Base-by-base conservation (phyloP, 2,888 invertebrate species). In the Philereme vetulata region DNA sequence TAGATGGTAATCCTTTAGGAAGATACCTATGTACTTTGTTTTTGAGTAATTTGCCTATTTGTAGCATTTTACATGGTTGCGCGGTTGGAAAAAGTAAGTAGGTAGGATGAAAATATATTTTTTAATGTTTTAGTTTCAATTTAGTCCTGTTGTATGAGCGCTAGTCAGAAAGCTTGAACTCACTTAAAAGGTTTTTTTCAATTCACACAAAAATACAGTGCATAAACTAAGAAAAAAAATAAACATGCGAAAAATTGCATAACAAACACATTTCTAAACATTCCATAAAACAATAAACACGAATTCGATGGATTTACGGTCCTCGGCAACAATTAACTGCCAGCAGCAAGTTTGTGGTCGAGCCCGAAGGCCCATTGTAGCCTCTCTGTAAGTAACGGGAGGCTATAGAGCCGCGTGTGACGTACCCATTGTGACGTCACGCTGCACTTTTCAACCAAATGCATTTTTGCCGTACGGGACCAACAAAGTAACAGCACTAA, bases 281-380 rank as follows among this genome's bases (percentile, higher is more conserved):
- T 46, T 34, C 42, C 36, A 9, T 45, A 33, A 51, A 56, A 55
- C 48, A 55, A 55, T 46, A 42, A 51, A 58, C 10, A 38, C 5
- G 36, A 42, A 50, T 7, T 46, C 51, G 4, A 78, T 77, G 83
- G 83, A 85, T 85, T 87, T 85, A 86, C 72, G 70, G 75, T 68
- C 60, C 57, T 57, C 64, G 53, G 67, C 76, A 82, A 85, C 84
- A 83, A 84, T 80, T 68, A 70, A 70, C 75, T 72, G 75, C 74
- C 77, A 80, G 84, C 77, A 85, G 88, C 89, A 84, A 85, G 82
- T 80, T 84, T 86, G 88, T 88, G 90, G 89, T 84, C 80, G 78
- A 77, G 75, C 77, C 21, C 70, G 72, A 71, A 78, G 75, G 78
- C 70, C 76, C 75, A 82, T 90, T 90, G 85, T 88, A 80, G 72